Percentiles rank a stretch among this genome's conserved stretches.
These are phyloP conservation scores for Forbesichthys agassizii DNA, from an alignment of 2,113 vertebrate genomes.

Conservation along the genomic window DNA sequence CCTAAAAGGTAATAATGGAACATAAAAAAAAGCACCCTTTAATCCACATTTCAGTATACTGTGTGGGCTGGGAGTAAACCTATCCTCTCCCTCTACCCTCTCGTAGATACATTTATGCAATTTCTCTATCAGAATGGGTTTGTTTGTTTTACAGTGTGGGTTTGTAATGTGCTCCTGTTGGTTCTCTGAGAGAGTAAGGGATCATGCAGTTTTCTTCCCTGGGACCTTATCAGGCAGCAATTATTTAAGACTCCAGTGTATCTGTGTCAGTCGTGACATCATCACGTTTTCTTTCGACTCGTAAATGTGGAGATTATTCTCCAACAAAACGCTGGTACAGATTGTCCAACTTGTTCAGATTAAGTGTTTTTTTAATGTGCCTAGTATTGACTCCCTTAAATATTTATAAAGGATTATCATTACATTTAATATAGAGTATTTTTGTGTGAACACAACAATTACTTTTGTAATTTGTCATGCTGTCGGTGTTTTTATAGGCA, in stretches of 20 bases:
- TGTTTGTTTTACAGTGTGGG: constrained; percentile 23
- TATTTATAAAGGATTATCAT: too few relatives aligned
- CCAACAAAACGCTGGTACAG: too few relatives aligned
- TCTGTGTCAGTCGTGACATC: constrained; percentile 24
- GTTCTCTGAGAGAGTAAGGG: constrained; percentile 39
- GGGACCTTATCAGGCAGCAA: constrained; percentile 50
- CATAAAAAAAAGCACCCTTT: too few relatives aligned
- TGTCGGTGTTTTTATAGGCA: too few relatives aligned
- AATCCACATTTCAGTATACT: neutral
- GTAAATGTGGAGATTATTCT: neutral
- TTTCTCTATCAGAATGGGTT: constrained; percentile 53
- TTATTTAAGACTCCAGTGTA: constrained; percentile 41
- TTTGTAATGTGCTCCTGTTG: constrained; percentile 52
- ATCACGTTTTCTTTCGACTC: neutral
- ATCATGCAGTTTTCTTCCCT: constrained; percentile 44
- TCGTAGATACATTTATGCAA: constrained; percentile 51
- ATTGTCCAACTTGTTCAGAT: too few relatives aligned
- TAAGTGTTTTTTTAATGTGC: too few relatives aligned
- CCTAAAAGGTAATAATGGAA: too few relatives aligned
- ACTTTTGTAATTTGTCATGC: too few relatives aligned
- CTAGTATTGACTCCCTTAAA: too few relatives aligned
- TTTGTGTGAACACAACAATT: too few relatives aligned
- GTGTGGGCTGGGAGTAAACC: constrained; percentile 19
- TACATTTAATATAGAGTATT: too few relatives aligned
- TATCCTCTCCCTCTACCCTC: constrained; percentile 3